Evolutionary conservation across 2,888 invertebrate species (phyloP).

Genomic region (Euproctis similis): DNA sequence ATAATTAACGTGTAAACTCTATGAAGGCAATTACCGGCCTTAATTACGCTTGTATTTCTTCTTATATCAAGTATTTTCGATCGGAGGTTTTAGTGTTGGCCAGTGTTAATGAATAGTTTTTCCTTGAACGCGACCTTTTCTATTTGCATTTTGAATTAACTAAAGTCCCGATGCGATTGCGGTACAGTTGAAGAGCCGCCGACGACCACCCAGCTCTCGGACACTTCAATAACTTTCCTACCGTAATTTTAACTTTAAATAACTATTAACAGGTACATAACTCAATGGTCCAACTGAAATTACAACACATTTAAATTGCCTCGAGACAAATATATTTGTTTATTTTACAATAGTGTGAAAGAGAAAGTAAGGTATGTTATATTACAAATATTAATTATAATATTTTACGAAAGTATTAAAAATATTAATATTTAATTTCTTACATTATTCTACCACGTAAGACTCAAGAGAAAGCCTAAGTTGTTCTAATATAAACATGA

Average conservation of each 20-base stretch:
- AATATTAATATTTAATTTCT: too few relatives aligned
- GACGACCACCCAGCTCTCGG: conserved; percentile 30
- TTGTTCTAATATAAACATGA: too few relatives aligned
- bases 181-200: conserved; percentile 22
- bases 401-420: too few relatives aligned
- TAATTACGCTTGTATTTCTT: conserved; percentile 7
- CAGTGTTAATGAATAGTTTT: conserved; percentile 23
- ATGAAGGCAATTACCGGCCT: conserved; percentile 11
- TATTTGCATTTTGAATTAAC: conserved; percentile 33
- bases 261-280: conserved; percentile 16
- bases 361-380: too few relatives aligned
- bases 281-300: conserved; percentile 15
- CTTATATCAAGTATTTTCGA: neutral
- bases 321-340: conserved; percentile 8
- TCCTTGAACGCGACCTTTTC: conserved; percentile 22
- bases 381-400: too few relatives aligned
- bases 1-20: conserved; percentile 7
- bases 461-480: too few relatives aligned
- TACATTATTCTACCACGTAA: too few relatives aligned
- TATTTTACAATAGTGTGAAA: too few relatives aligned
- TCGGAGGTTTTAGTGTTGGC: conserved; percentile 13
- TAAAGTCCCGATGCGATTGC: conserved; percentile 28
- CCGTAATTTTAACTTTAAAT: conserved; percentile 12
- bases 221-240: conserved; percentile 11
- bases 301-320: conserved; percentile 12